phyloP scores from a whole-genome alignment of 2,113 vertebrate species.

The Eurypyga helias region DNA sequence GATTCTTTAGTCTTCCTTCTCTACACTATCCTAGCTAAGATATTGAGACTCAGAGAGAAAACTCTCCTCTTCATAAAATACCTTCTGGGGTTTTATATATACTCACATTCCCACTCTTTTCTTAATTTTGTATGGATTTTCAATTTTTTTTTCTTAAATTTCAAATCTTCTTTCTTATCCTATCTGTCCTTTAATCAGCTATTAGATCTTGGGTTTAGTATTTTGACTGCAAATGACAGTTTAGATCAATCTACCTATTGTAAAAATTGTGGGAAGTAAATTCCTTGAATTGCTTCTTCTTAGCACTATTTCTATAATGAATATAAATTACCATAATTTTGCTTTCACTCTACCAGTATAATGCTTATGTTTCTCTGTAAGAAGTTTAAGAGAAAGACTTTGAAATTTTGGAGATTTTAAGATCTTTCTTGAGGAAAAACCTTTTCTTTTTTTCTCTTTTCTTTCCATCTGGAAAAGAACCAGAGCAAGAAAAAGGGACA shows the following conservation, averaged over 20 bases:
- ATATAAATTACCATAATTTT: neutral
- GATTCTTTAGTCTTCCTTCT: neutral
- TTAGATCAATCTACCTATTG: neutral
- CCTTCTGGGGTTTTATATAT: neutral
- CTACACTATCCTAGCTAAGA: neutral
- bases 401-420: neutral
- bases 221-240: neutral
- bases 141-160: neutral
- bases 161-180: neutral
- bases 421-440: neutral
- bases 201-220: neutral
- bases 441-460: neutral
- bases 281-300: neutral
- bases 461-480: neutral
- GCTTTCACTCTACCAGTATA: neutral
- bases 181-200: neutral
- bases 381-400: neutral
- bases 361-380: neutral
- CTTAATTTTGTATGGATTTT: neutral
- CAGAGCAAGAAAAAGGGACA: neutral
- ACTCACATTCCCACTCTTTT: neutral
- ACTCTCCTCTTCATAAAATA: neutral
- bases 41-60: neutral
- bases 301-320: neutral
- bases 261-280: neutral